These are phyloP conservation scores for Artibeus jamaicensis DNA, from an alignment of 2,797 vertebrate genomes.

Conservation along the genomic window DNA sequence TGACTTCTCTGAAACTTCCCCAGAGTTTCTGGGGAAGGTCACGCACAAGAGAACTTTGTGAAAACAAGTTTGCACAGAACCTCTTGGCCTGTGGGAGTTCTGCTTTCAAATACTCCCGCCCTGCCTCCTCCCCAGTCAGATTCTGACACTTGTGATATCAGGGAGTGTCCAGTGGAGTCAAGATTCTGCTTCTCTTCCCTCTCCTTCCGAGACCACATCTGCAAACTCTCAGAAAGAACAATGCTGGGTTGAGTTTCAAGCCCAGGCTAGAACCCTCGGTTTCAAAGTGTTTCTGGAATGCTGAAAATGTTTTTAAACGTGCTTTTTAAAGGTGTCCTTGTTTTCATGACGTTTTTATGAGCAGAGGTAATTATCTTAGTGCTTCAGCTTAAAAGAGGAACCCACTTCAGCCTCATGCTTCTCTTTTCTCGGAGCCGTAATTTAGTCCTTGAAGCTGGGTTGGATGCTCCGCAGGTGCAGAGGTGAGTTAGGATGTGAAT, in stretches of 20 bases:
- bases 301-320: not conserved
- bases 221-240: constrained; percentile 29
- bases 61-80: constrained; percentile 10
- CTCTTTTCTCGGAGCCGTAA: not conserved
- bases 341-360: not conserved
- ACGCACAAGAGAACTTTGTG: constrained; percentile 2
- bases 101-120: not conserved
- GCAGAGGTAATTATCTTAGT: not conserved
- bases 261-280: not conserved
- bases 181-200: not conserved
- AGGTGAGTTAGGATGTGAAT: not conserved
- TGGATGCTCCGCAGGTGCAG: not conserved
- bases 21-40: constrained; percentile 41
- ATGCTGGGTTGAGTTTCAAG: not conserved
- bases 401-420: not conserved
- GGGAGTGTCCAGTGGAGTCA: not conserved
- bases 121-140: not conserved
- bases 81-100: not conserved
- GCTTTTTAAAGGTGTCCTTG: not conserved
- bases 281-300: not conserved
- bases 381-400: not conserved
- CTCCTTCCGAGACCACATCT: not conserved
- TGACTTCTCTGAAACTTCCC: not conserved
- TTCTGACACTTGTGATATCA: not conserved
- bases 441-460: not conserved